phyloP scores from a whole-genome alignment of 2,888 invertebrate genomes.

The Drosophila melanosoma region DNA sequence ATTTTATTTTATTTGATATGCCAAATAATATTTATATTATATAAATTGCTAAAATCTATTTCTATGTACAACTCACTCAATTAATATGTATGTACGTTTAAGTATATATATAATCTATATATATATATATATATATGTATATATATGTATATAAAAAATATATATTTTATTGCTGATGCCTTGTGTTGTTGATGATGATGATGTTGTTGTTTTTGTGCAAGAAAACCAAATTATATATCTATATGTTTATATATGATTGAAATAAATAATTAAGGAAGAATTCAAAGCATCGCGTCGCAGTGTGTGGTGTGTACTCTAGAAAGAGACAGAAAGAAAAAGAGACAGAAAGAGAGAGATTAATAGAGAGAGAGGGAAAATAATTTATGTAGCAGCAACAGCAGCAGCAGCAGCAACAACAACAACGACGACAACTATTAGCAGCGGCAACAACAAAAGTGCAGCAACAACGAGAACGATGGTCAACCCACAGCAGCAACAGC shows the following conservation, averaged over 20 bases:
- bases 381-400: conserved; percentile 27
- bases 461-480: conserved; percentile 41
- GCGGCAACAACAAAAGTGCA: conserved; percentile 63
- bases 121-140: conserved; percentile 5
- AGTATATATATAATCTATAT: conserved; percentile 5
- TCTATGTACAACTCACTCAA: conserved; percentile 12
- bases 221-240: conserved; percentile 33
- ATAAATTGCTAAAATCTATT: conserved; percentile 23
- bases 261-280: conserved; percentile 17
- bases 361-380: conserved; percentile 17
- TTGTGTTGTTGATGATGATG: conserved; percentile 78
- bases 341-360: conserved; percentile 6
- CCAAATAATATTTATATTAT: conserved; percentile 17
- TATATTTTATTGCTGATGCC: conserved; percentile 72
- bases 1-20: conserved; percentile 33
- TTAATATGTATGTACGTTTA: conserved; percentile 15
- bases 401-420: conserved; percentile 40
- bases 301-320: conserved; percentile 19
- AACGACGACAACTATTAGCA: conserved; percentile 54
- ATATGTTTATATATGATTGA: conserved; percentile 13
- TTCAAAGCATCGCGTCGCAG: conserved; percentile 29
- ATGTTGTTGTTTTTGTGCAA: conserved; percentile 77
- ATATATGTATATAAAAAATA: conserved; percentile 17
- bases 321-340: conserved; percentile 18
- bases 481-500: conserved; percentile 13